Evolutionary conservation across 1,140 invertebrate genomes (phyloP).

Genomic region (Apis laboriosa): DNA sequence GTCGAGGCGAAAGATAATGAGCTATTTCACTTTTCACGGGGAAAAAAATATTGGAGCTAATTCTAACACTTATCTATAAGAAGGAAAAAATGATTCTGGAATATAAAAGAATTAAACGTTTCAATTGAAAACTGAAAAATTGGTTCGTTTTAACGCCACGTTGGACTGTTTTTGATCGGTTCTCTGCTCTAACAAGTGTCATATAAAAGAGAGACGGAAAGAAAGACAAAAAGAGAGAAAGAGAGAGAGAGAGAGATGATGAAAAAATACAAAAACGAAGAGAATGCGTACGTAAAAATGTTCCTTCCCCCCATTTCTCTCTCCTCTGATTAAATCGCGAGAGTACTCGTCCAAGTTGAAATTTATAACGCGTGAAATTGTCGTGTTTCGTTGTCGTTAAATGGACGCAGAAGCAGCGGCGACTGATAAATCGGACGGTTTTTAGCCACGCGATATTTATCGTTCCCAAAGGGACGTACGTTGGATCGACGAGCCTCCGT

Average conservation of each 20-base stretch:
- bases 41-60: too few species aligned
- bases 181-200: neutral
- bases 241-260: neutral
- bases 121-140: neutral
- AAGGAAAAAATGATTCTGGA: too few species aligned
- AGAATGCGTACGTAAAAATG: neutral
- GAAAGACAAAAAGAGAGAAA: neutral
- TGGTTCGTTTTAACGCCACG: neutral
- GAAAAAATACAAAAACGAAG: neutral
- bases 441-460: constrained; percentile 2
- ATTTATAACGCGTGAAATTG: neutral
- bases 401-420: neutral
- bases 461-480: neutral
- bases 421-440: neutral
- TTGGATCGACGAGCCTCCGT: neutral
- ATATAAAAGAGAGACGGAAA: neutral
- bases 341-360: neutral
- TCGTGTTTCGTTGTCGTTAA: neutral
- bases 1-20: too few species aligned
- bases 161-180: neutral
- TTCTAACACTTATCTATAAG: too few species aligned
- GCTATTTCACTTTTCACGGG: too few species aligned
- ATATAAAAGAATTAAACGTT: neutral
- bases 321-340: neutral
- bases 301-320: too few species aligned